Percentiles rank a stretch among this genome's conserved stretches.
These are phyloP conservation scores for Drosophila kuntzei DNA, from an alignment of 2,888 invertebrate genomes.

Conservation along the genomic window DNA sequence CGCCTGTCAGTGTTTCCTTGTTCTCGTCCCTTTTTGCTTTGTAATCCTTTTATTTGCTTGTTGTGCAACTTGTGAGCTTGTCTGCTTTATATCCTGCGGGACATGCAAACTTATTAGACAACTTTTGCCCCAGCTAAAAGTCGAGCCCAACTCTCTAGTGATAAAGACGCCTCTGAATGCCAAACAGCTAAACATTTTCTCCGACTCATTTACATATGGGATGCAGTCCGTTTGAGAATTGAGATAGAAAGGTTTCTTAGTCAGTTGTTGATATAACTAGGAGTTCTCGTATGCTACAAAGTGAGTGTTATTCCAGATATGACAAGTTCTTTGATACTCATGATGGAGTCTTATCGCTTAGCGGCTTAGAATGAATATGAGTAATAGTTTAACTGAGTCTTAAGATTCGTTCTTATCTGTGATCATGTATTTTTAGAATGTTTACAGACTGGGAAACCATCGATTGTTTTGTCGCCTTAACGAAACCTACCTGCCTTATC, in stretches of 20 bases:
- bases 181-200: constrained; percentile 58
- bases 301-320: constrained; percentile 10
- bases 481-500: constrained; percentile 11
- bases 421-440: constrained; percentile 12
- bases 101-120: constrained; percentile 79
- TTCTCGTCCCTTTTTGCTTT: constrained; percentile 44
- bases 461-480: background rate
- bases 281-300: background rate
- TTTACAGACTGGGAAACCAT: background rate
- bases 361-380: constrained; percentile 1
- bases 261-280: constrained; percentile 8
- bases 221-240: constrained; percentile 4
- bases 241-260: constrained; percentile 29
- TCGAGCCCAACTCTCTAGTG: constrained; percentile 51
- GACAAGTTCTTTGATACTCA: constrained; percentile 2
- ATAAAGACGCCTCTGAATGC: constrained; percentile 63
- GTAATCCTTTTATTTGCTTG: constrained; percentile 74
- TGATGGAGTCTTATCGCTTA: constrained; percentile 1
- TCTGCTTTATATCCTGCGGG: constrained; percentile 75
- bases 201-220: constrained; percentile 67
- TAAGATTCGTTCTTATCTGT: constrained; percentile 7
- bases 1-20: constrained; percentile 64
- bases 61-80: constrained; percentile 53
- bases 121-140: constrained; percentile 48
- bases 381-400: background rate